Base-by-base conservation (phyloP, 2,113 vertebrate genomes). In the Aptenodytes forsteri region DNA sequence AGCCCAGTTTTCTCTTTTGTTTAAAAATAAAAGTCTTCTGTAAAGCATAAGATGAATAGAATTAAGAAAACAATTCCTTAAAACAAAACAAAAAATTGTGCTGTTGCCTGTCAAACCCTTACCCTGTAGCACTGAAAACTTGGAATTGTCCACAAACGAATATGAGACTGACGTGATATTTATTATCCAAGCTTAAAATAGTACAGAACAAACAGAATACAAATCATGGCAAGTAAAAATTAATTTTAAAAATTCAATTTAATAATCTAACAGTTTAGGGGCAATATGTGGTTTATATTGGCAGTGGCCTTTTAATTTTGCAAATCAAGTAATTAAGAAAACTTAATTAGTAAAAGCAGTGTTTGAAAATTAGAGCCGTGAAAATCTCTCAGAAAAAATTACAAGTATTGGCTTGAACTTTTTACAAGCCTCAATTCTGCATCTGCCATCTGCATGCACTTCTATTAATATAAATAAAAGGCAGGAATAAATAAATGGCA, bases 181-280 rank as follows among this genome's bases (percentile, higher is more conserved):
- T 97, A 97, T 97, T 96, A 96, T 83, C 87, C 95, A 92, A 95
- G 94, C 93, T 95, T 94, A 96, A 96, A 97, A 97, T 97, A 97
- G 95, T 91, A 79, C 93, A 94, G 95, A 88, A 91, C 91, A 95
- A 96, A 97, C 95, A 97, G 90, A 97, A 93, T 85, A 97, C 95
- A 97, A 97, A 97, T 97, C 93, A 95, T 78, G 96, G 93, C 95
- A 96, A 97, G 97, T 94, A 93, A 97, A 97, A 97, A 97, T 97
- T 97, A 95, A 97, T 97, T 97, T 96, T 95, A 46, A 97, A 97
- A 97, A 95, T 85, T 93, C 95, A 95, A 61, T 97, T 97, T 97
- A 97, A 96, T 97, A 94, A 97, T 86, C 96, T 94, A 94, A 93
- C 96, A 90, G 97, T 97, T 97, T 88, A 95, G 91, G 87, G 96